Conservation (phyloP, 2,113 vertebrate species). For the Amazona guildingii region DNA sequence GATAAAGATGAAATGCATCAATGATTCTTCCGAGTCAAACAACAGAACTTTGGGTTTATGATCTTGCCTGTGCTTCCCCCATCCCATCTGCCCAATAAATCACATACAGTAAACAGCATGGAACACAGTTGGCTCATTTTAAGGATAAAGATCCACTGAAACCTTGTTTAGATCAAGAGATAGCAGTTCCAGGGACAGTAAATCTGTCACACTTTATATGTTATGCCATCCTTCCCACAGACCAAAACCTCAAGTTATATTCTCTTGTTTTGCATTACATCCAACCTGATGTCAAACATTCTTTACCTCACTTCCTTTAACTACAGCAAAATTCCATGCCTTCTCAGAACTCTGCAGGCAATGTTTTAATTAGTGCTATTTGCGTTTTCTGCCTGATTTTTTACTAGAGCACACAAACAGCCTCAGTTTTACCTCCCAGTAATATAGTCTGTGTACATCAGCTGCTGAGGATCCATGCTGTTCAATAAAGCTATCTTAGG, state of each 20-base stretch:
- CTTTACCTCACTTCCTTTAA: neutral
- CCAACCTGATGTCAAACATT: neutral
- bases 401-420: neutral
- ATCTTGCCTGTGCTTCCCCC: slow-evolving; percentile 44
- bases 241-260: neutral
- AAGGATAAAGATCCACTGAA: slow-evolving; percentile 32
- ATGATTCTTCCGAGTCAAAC: slow-evolving; percentile 36
- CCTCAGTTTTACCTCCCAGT: neutral
- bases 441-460: neutral
- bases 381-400: neutral
- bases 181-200: slow-evolving; percentile 14
- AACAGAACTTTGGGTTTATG: slow-evolving; percentile 22
- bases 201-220: slow-evolving; percentile 30
- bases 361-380: neutral
- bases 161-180: slow-evolving; percentile 43
- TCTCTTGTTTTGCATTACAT: neutral
- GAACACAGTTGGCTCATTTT: slow-evolving; percentile 20
- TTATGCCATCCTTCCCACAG: neutral
- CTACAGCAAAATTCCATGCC: slow-evolving; percentile 3
- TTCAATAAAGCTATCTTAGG: neutral
- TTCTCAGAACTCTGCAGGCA: neutral
- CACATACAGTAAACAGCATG: slow-evolving; percentile 35
- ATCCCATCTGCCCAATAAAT: slow-evolving; percentile 54
- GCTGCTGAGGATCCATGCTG: neutral
- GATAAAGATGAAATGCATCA: slow-evolving; percentile 26